Conservation (phyloP, 2,113 vertebrate genomes). For the Sceloporus tristichus region DNA sequence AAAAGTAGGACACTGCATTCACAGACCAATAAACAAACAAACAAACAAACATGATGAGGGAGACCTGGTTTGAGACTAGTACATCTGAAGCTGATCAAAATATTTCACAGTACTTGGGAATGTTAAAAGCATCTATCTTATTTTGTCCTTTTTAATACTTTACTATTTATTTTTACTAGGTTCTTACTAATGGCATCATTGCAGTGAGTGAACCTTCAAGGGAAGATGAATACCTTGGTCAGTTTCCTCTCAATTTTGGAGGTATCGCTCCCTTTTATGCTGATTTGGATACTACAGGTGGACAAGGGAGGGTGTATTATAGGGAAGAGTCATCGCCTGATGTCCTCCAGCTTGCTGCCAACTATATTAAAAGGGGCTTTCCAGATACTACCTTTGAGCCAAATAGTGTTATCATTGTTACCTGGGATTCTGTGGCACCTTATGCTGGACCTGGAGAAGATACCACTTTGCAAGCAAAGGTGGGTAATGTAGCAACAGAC, state of each 20-base stretch:
- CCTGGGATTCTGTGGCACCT: constrained; percentile 85
- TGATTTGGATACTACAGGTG: constrained; percentile 88
- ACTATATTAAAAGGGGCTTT: constrained; percentile 85
- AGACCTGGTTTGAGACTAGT: too few species aligned
- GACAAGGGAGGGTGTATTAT: constrained; percentile 84
- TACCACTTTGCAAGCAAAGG: constrained; percentile 76
- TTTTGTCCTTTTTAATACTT: not conserved
- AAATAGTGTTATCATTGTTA: constrained; percentile 82
- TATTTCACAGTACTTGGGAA: too few species aligned
- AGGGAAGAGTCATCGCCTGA: constrained; percentile 84
- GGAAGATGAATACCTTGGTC: constrained; percentile 82
- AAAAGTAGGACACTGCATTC: too few species aligned
- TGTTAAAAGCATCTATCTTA: too few species aligned
- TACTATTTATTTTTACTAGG: constrained; percentile 70
- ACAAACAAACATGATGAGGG: not conserved
- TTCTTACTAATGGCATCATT: constrained; percentile 91
- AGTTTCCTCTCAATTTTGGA: constrained; percentile 86
- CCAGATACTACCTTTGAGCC: constrained; percentile 80
- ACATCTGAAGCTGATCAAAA: too few species aligned
- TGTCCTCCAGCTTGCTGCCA: constrained; percentile 73
- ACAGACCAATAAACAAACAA: not conserved
- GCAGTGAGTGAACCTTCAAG: constrained; percentile 80
- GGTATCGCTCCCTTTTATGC: constrained; percentile 87
- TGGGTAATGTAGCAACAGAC: constrained; percentile 58
- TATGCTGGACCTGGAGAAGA: constrained; percentile 68